Evolutionary conservation across 2,797 vertebrate species (phyloP), one percentile per base, ranked within the genome.

Genomic region (Danio kyathit): DNA sequence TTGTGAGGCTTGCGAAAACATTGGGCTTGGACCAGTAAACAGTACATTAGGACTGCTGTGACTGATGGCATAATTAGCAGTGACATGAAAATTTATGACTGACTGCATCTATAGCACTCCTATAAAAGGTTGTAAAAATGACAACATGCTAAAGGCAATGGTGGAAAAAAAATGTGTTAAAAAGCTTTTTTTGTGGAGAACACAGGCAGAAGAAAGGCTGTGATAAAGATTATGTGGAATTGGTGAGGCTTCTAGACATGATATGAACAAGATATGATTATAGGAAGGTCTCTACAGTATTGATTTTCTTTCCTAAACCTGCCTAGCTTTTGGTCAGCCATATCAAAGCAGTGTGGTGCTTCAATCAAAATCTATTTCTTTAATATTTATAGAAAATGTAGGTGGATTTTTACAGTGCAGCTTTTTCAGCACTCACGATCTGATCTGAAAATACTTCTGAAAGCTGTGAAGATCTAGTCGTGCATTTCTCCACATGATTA

Each of bases 61-160:
- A 80, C 70, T 80, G 79, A 80, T 80, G 70, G 21, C n/a, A 66
- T 80, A 80, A 74, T 80, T 80, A 74, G 70, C 60, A 74, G 7
- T 59, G 79, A 74, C 60, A 80, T 80, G 21, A 80, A 59, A 64
- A 72, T 70, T 5, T 79, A 70, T 54, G 40, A 48, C 79, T 74
- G 21, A 10, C 19, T 66, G 21, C 16, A 74, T 72, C 69, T 80
- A 59, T 59, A 57, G 70, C 43, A 40, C 60, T 57, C 61, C n/a
- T 57, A 66, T 74, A 74, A 66, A 65, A 66, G 48, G 12, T 43
- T 74, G 61, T 66, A 66, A 48, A 74, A 66, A 71, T 79, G n/a
- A 72, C 38, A 9, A 51, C 44, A 71, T 40, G 64, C 56, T 76
- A 66, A 67, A 77, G 43, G n/a, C 76, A 79, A 40, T 51, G 65